These are phyloP conservation scores for Zenarchopterus dispar DNA, from an alignment of 2,797 vertebrate genomes.

Conservation along the genomic window DNA sequence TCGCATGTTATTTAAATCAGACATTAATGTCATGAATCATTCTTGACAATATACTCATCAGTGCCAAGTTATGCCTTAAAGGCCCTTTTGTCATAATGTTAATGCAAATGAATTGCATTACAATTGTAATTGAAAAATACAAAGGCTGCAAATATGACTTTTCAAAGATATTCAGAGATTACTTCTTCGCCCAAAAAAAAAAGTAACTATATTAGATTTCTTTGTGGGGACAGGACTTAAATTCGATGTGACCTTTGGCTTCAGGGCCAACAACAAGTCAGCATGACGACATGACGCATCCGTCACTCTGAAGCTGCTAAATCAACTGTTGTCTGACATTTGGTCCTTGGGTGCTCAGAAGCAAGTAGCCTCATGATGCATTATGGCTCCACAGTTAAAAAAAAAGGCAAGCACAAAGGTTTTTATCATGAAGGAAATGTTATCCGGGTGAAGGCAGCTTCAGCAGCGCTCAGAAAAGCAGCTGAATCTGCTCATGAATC, in stretches of 20 bases:
- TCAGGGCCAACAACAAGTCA: conserved; percentile 60
- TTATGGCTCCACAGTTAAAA: conserved; percentile 40
- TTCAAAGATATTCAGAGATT: too few species aligned
- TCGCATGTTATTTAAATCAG: too few species aligned
- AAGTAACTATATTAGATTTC: conserved; percentile 42
- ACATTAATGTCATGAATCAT: too few species aligned
- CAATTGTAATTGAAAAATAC: too few species aligned
- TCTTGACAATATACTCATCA: too few species aligned
- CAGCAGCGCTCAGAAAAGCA: conserved; percentile 13
- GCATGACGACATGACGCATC: conserved; percentile 66
- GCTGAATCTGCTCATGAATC: conserved; percentile 25
- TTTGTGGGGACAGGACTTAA: conserved; percentile 18
- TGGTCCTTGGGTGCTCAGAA: conserved; percentile 24
- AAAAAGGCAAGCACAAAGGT: conserved; percentile 5
- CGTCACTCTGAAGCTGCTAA: conserved; percentile 52
- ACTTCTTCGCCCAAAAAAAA: conserved; percentile 26
- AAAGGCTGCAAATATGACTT: too few species aligned
- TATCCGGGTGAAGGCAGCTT: conserved; percentile 12
- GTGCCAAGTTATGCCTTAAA: too few species aligned
- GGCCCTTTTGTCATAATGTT: too few species aligned
- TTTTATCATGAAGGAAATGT: conserved; percentile 34
- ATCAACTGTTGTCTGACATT: conserved; percentile 50
- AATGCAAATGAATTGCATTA: too few species aligned
- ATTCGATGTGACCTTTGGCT: conserved; percentile 61
- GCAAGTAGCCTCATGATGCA: conserved; percentile 45